Evolutionary conservation across 2,113 vertebrate genomes (phyloP).

Genomic region (Sinocyclocheilus grahami): DNA sequence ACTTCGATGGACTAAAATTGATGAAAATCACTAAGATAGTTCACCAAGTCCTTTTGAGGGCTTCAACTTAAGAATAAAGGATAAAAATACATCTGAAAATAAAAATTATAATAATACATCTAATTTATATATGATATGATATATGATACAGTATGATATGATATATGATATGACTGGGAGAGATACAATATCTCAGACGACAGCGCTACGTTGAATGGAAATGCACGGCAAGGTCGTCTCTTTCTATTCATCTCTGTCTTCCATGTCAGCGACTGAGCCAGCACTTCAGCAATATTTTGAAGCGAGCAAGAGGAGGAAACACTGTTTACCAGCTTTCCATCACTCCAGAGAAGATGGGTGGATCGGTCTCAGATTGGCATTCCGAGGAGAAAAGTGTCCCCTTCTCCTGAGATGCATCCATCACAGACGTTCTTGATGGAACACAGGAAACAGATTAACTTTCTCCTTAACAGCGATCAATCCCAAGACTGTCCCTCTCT

Average conservation of each 20-base stretch:
- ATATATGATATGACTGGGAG: no score
- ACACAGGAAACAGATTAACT: constrained; percentile 77
- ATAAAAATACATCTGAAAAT: background rate
- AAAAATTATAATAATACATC: no score
- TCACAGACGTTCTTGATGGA: constrained; percentile 70
- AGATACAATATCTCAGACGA: no score
- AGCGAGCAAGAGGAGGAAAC: background rate
- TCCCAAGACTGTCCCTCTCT: constrained; percentile 78
- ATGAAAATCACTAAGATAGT: background rate
- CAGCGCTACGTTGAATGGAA: constrained; percentile 67
- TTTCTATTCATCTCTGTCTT: constrained; percentile 28
- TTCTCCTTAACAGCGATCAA: constrained; percentile 75
- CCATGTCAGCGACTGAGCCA: background rate
- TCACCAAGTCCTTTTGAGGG: background rate
- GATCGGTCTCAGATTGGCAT: constrained; percentile 44
- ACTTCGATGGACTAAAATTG: background rate
- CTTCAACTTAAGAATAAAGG: background rate
- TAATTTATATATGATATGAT: no score
- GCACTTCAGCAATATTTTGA: constrained; percentile 14
- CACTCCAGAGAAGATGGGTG: background rate
- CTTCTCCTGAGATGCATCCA: constrained; percentile 72
- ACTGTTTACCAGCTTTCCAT: background rate
- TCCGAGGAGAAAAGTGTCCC: constrained; percentile 63
- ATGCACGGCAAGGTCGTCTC: constrained; percentile 69
- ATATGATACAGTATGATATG: no score